phyloP scores from a whole-genome alignment of 2,797 vertebrate species.

The Melanotaenia trifasciata region DNA sequence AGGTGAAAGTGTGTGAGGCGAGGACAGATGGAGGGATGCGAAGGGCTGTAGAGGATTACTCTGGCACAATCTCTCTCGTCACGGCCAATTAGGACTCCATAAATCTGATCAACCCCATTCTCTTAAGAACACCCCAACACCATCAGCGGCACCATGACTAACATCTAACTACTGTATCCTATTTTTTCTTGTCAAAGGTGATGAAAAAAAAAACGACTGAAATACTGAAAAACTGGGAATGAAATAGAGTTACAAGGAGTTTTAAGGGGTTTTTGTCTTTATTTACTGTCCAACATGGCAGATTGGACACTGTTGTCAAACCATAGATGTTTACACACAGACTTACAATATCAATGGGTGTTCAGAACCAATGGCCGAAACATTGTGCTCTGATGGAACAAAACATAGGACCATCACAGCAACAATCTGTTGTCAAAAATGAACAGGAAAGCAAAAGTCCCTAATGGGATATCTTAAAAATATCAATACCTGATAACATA shows the following conservation, averaged over 20 bases:
- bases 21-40: slow-evolving; percentile 37
- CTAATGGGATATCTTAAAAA: slow-evolving; percentile 2
- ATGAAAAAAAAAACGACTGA: slow-evolving; percentile 54
- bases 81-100: slow-evolving; percentile 79
- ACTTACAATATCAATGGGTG: slow-evolving; percentile 36
- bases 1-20: slow-evolving; percentile 13
- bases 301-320: slow-evolving; percentile 40
- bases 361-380: slow-evolving; percentile 66
- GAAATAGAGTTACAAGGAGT: slow-evolving; percentile 54
- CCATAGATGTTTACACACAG: slow-evolving; percentile 41
- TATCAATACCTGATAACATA: slow-evolving; percentile 20
- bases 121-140: slow-evolving; percentile 66
- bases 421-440: slow-evolving; percentile 15
- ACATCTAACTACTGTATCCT: slow-evolving; percentile 74
- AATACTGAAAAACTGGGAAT: slow-evolving; percentile 52
- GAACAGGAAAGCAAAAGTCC: slow-evolving; percentile 13
- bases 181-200: slow-evolving; percentile 63
- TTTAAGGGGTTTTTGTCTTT: slow-evolving; percentile 15
- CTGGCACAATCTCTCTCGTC: slow-evolving; percentile 68
- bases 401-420: slow-evolving; percentile 3
- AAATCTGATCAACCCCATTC: slow-evolving; percentile 80
- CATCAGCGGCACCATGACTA: slow-evolving; percentile 73
- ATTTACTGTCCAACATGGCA: slow-evolving; percentile 34
- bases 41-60: slow-evolving; percentile 48
- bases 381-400: slow-evolving; percentile 52